These are phyloP conservation scores for Chaetophractus vellerosus DNA, from an alignment of 2,797 vertebrate genomes.

Conservation along the genomic window DNA sequence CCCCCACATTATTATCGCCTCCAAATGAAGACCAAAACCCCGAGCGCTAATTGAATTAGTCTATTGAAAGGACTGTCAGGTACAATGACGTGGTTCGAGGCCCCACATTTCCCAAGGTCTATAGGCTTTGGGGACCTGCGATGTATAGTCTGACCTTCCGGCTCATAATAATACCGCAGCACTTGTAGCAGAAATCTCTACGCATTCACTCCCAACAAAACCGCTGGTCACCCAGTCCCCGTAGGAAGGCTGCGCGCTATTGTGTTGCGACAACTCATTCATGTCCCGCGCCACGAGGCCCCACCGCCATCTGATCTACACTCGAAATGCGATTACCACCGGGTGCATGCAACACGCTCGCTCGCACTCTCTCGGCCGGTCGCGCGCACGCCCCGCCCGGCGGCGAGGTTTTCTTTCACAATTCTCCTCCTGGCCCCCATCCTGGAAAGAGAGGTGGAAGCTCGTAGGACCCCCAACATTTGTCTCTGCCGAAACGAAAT, in stretches of 20 bases:
- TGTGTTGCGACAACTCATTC: constrained; percentile 93
- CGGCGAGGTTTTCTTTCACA: constrained; percentile 51
- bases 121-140: constrained; percentile 92
- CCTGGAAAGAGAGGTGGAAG: constrained; percentile 8
- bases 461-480: neutral
- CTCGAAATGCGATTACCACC: constrained; percentile 92
- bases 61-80: constrained; percentile 92
- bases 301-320: constrained; percentile 91
- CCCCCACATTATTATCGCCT: constrained; percentile 85
- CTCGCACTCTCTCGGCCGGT: constrained; percentile 83
- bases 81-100: constrained; percentile 91
- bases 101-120: constrained; percentile 91
- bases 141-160: constrained; percentile 93
- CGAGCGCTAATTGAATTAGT: constrained; percentile 91
- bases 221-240: constrained; percentile 92
- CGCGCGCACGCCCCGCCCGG: neutral
- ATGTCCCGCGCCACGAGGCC: constrained; percentile 91
- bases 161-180: constrained; percentile 91
- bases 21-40: constrained; percentile 89
- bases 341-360: constrained; percentile 87
- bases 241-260: constrained; percentile 92
- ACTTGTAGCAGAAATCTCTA: constrained; percentile 93
- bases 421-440: neutral
- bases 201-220: constrained; percentile 93
- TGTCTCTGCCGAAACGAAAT: constrained; percentile 64